A percentile compares a stretch with the other conserved stretches of the same genome.
These are phyloP conservation scores for Torymus aiolomorphi DNA, from an alignment of 2,888 invertebrate genomes.

Conservation along the genomic window DNA sequence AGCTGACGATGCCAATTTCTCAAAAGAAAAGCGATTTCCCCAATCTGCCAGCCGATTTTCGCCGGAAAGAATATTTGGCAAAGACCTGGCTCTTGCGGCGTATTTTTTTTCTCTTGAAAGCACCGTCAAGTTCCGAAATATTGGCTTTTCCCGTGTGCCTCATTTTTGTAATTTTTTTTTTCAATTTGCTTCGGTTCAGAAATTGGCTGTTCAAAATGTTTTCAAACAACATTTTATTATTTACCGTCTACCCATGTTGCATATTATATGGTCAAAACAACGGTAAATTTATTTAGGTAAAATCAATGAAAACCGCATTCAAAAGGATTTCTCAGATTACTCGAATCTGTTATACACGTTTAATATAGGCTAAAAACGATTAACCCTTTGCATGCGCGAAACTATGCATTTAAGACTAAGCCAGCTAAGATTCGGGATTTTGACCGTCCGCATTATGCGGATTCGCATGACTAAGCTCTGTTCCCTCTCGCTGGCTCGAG, in stretches of 20 bases:
- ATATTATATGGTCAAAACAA: no score
- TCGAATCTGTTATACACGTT: background rate
- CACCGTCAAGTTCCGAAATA: background rate
- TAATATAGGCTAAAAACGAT: background rate
- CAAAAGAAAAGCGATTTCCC: slow-evolving; percentile 40
- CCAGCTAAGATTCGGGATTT: slow-evolving; percentile 2
- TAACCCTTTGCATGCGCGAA: background rate
- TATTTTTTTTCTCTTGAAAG: slow-evolving; percentile 14
- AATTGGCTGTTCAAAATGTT: no score
- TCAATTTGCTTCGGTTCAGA: no score
- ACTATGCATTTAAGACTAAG: background rate
- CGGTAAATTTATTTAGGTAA: no score
- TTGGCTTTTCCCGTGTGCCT: background rate
- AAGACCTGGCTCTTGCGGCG: background rate
- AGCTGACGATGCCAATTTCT: slow-evolving; percentile 51
- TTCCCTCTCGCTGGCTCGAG: no score
- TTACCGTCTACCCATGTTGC: no score
- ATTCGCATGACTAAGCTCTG: no score
- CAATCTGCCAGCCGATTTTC: slow-evolving; percentile 9
- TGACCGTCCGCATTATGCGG: background rate
- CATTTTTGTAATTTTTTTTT: no score
- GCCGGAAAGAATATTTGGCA: slow-evolving; percentile 18
- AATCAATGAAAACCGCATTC: background rate
- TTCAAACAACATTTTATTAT: no score
- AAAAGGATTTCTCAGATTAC: background rate